Base-by-base conservation (phyloP, 2,113 vertebrate genomes). In the Grammomys dolichurus region DNA sequence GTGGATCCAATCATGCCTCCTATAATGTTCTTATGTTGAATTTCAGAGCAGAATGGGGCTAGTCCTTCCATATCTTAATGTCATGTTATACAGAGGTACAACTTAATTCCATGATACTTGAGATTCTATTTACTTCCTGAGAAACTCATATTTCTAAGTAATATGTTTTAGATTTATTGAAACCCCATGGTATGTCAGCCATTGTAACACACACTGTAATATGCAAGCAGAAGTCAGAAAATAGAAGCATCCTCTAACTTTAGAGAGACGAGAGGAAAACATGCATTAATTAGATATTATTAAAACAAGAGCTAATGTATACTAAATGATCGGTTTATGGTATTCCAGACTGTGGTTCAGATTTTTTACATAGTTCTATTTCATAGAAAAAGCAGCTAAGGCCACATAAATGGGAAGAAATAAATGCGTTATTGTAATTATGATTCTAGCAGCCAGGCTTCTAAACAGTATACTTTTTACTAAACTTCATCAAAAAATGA, bases 1-100 rank as follows among this genome's bases (percentile, higher is more conserved):
- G 80, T 90, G 85, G 72, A 87, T 97, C 36, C 65, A 96, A 93
- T 95, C 31, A 93, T 77, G 54, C 85, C 90, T 96, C 63, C 36
- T 95, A 93, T 89, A 92, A 84, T 95, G 90, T 63, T 77, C 65
- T 94, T 6, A 58, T 24, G 56, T 1, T 87, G 75, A n/a, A 92
- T 86, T 97, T 95, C 28, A 90, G 26, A 8, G 76, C 67, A 87
- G 72, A 76, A 80, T 13, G 89, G 24, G n/a, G 73, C 6, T 86
- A 58, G 36, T 94, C 3, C 26, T 87, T 91, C 13, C 24, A 40
- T 51, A 80, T 24, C 14, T 95, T 96, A 80, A 87, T 60, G 54
- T n/a, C 48, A 94, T 75, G 43, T 93, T 67, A 75, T 36, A 91
- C 7, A 90, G 78, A 95, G 56, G 22, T n/a, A 19, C 20, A 88